Conservation (phyloP, 2,888 invertebrate genomes). For the Cerceris rybyensis region DNA sequence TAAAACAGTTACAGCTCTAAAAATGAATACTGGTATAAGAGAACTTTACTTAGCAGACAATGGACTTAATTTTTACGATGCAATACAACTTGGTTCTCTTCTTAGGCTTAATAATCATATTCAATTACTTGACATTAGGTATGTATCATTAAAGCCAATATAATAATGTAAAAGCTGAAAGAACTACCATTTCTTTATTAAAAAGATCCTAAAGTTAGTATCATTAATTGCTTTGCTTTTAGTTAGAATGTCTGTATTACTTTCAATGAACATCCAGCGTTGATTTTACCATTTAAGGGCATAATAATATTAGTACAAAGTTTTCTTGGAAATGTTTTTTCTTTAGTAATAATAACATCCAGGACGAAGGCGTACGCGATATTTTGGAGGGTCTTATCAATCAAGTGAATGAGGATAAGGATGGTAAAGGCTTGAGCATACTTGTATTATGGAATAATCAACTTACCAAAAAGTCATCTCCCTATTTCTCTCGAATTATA, state of each 20-base stretch:
- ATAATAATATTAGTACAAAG: constrained; percentile 35
- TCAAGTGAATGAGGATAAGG: constrained; percentile 84
- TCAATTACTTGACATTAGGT: constrained; percentile 92
- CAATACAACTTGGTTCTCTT: constrained; percentile 89
- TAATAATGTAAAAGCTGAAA: constrained; percentile 1
- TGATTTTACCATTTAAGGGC: background rate
- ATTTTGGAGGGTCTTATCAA: constrained; percentile 89
- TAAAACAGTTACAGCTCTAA: constrained; percentile 88
- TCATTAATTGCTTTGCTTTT: background rate
- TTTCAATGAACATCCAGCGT: too few relatives aligned
- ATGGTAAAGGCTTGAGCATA: constrained; percentile 86
- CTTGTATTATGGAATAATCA: constrained; percentile 94
- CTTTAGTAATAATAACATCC: constrained; percentile 83
- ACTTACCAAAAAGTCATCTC: constrained; percentile 89
- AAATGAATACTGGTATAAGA: constrained; percentile 88
- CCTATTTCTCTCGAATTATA: constrained; percentile 86
- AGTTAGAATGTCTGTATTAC: background rate
- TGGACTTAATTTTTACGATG: constrained; percentile 88
- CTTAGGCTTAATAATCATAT: constrained; percentile 89
- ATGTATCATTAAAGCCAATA: constrained; percentile 69
- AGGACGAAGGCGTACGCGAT: constrained; percentile 89
- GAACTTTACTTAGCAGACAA: constrained; percentile 94
- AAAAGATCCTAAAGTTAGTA: background rate
- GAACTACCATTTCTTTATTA: background rate
- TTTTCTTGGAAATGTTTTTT: constrained; percentile 39